phyloP scores from a whole-genome alignment of 2,113 vertebrate genomes.

The Piprites chloris region DNA sequence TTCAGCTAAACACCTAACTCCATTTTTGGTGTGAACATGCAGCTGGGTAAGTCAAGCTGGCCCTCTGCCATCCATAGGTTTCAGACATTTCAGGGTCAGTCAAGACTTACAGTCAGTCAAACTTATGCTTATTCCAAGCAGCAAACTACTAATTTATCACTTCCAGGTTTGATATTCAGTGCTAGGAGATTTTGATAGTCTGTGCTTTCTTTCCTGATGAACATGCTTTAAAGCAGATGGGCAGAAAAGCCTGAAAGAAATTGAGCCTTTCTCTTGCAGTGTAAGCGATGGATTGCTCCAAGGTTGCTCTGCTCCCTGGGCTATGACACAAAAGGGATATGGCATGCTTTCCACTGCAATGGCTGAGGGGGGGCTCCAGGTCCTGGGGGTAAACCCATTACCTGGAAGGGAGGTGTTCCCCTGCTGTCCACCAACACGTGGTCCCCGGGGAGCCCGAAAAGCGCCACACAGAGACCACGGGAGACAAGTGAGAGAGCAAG shows the following conservation, averaged over 20 bases:
- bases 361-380: no score
- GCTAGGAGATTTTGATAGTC: background rate
- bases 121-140: background rate
- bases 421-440: no score
- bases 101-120: no score
- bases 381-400: no score
- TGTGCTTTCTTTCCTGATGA: background rate
- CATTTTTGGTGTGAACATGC: background rate
- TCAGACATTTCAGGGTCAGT: background rate
- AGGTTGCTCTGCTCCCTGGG: background rate
- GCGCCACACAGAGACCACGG: no score
- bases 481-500: no score
- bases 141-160: background rate
- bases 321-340: background rate
- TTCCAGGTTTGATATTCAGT: background rate
- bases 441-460: no score
- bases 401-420: no score
- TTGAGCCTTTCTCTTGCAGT: background rate
- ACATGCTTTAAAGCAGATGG: accelerated
- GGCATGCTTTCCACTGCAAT: background rate
- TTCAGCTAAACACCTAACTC: background rate
- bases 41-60: background rate
- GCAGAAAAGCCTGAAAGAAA: background rate
- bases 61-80: background rate
- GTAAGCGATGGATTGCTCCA: background rate